A percentile compares a stretch with the other conserved stretches of the same genome.
Evolutionary conservation across 2,888 invertebrate species (phyloP).

Genomic region (Patella pellucida): DNA sequence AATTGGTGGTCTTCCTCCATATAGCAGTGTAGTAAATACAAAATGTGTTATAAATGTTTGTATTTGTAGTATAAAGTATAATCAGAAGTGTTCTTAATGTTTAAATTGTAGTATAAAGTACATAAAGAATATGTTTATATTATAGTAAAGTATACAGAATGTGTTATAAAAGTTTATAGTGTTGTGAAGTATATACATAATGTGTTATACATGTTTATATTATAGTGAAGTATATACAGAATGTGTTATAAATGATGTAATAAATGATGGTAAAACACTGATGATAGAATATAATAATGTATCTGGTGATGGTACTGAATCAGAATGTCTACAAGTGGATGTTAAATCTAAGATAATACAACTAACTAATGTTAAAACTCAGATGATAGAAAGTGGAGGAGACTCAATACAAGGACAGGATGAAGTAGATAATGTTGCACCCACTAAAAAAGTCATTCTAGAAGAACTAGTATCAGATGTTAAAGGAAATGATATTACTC

Average conservation of each 20-base stretch:
- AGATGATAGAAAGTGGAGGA: background rate
- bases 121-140: conserved; percentile 42
- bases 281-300: conserved; percentile 42
- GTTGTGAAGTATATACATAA: conserved; percentile 46
- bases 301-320: conserved; percentile 20
- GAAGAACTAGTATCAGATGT: background rate
- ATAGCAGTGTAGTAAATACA: no score
- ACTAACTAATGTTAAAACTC: background rate
- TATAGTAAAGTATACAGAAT: conserved; percentile 43
- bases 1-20: no score
- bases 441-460: background rate
- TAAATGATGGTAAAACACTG: conserved; percentile 40
- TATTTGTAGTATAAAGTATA: no score
- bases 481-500: background rate
- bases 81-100: background rate
- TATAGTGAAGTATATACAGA: conserved; percentile 47
- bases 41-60: no score
- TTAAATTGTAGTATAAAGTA: conserved; percentile 30
- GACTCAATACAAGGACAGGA: background rate
- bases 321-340: background rate
- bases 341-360: background rate
- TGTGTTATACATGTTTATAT: background rate
- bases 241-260: conserved; percentile 49
- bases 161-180: background rate
- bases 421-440: background rate